A percentile compares a stretch with the other conserved stretches of the same genome.
These are phyloP conservation scores for Drosophila mojavensis DNA, from an alignment of 1,140 invertebrate genomes.

Conservation along the genomic window DNA sequence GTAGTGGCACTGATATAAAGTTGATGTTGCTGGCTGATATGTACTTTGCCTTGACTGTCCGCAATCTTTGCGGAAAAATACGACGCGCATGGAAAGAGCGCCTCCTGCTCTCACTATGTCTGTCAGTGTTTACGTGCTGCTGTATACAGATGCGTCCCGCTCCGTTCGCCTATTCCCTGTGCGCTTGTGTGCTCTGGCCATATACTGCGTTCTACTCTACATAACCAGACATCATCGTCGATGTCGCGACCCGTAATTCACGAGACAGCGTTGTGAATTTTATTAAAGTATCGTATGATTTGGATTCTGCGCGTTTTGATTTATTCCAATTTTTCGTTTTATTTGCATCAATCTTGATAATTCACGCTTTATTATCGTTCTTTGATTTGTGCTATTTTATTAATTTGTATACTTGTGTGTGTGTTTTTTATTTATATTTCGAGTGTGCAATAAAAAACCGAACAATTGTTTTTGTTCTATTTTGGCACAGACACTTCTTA, in stretches of 20 bases:
- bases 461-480: conserved; percentile 25
- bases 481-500: conserved; percentile 21
- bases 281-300: conserved; percentile 76
- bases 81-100: conserved; percentile 51
- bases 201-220: conserved; percentile 74
- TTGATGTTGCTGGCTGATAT: conserved; percentile 32
- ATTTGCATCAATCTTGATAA: conserved; percentile 22
- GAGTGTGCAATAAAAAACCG: conserved; percentile 3
- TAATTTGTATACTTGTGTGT: conserved; percentile 7
- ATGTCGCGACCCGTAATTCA: conserved; percentile 64
- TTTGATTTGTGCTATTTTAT: conserved; percentile 24
- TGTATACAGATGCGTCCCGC: conserved; percentile 21
- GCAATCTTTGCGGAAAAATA: conserved; percentile 55
- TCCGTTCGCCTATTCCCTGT: conserved; percentile 16
- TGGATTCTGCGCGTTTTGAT: conserved; percentile 57
- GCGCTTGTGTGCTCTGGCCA: conserved; percentile 23
- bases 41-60: conserved; percentile 41
- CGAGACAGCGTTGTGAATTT: conserved; percentile 42
- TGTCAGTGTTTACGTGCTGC: conserved; percentile 34
- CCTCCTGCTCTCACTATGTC: conserved; percentile 32
- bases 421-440: not conserved
- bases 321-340: conserved; percentile 47
- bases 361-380: conserved; percentile 7
- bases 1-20: conserved; percentile 13
- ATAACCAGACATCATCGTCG: conserved; percentile 72